Base-by-base conservation (phyloP, 2,797 vertebrate genomes). In the Semotilus atromaculatus region DNA sequence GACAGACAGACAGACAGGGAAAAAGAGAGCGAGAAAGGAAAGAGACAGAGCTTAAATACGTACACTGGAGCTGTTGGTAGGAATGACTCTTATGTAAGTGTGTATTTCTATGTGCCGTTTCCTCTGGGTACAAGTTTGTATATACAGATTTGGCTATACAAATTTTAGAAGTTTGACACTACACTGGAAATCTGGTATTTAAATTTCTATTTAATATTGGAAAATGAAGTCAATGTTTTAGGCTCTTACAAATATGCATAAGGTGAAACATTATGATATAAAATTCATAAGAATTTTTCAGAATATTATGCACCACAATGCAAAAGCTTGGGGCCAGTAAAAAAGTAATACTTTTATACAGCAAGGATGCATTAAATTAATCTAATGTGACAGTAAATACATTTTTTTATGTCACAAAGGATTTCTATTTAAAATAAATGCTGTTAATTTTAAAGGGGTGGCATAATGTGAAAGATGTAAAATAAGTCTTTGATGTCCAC, bases 71-170 rank as follows among this genome's bases (percentile, higher is more conserved):
- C 51, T 71, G 36, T 53, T 68, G n/a, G 60, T 58, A 70, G 62
- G 64, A 84, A 84, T 58, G 73, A 70, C 14, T 60, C 29, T 71
- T 86, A 87, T 75, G 55, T 82, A 72, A 75, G 86, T 74, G 48
- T 74, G 81, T 74, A 84, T 84, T 87, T 84, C 67, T 87, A 67
- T 81, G 82, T 79, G 84, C 83, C 67, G 68, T 45, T 23, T 84
- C 78, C 77, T 77, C 76, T 66, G 83, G 67, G 19, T 10, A 5
- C 68, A 31, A 34, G 43, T 83, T 73, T 84, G 66, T 82, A 51
- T 72, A 21, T 51, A 10, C 40, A 72, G 8, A 21, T 73, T 73
- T 31, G 43, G 45, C 45, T 16, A 2, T 5, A 16, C 14, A 16
- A 0, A 16, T 48, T 48, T 48, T 5, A 16, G 7, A 71, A 73